Percentiles rank a stretch among this genome's conserved stretches.
Evolutionary conservation across 2,888 invertebrate genomes (phyloP).

Genomic region (Dioctria linearis): DNA sequence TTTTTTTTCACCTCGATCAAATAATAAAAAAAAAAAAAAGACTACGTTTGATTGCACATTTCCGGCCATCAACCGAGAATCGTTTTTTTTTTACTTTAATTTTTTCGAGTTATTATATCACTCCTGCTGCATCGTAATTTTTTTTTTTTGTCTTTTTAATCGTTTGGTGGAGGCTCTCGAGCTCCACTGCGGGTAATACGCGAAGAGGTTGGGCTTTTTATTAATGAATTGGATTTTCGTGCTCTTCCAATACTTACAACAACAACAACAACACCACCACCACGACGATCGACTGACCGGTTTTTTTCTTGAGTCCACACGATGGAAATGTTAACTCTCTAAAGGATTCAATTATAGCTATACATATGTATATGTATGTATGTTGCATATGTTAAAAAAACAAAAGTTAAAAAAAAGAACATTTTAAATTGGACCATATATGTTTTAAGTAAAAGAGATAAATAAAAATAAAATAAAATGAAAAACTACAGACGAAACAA

Average conservation of each 20-base stretch:
- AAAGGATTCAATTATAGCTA: constrained; percentile 27
- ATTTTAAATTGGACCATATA: constrained; percentile 39
- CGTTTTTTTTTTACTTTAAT: constrained; percentile 8
- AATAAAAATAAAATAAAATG: neutral
- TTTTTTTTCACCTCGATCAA: constrained; percentile 6
- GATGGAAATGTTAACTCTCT: neutral
- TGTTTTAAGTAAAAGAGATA: constrained; percentile 4
- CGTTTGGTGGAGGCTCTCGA: neutral
- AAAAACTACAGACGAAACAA: neutral
- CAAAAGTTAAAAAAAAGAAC: constrained; percentile 4
- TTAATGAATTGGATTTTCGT: constrained; percentile 43
- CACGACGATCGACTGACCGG: neutral
- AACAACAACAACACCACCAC: neutral
- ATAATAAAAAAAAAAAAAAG: constrained; percentile 34
- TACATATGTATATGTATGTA: no score
- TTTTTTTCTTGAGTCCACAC: neutral
- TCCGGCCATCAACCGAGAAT: constrained; percentile 44
- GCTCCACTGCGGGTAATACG: constrained; percentile 10
- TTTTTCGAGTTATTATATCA: constrained; percentile 45
- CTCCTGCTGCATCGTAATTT: constrained; percentile 27
- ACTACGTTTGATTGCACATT: constrained; percentile 50
- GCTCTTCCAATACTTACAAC: constrained; percentile 17
- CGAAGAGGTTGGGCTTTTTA: constrained; percentile 37
- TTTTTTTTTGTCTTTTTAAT: constrained; percentile 11
- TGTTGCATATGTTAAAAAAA: no score